A percentile compares a stretch with the other conserved stretches of the same genome.
Evolutionary conservation across 2,888 invertebrate genomes (phyloP).

Genomic region (Pachymerium ferrugineum): DNA sequence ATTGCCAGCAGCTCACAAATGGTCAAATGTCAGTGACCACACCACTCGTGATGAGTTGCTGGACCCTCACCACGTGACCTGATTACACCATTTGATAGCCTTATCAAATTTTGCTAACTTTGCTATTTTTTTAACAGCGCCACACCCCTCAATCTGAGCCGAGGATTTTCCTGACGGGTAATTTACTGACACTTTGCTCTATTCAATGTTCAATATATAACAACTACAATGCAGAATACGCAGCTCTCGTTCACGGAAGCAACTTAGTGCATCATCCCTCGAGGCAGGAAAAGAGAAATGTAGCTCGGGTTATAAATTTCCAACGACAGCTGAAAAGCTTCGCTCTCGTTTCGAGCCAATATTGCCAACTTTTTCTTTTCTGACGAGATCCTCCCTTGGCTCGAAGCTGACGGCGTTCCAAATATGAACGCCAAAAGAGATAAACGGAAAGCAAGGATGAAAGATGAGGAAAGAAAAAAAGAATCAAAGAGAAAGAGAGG

Average conservation of each 20-base stretch:
- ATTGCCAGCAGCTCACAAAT: slow-evolving; percentile 25
- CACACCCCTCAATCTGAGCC: too few species aligned
- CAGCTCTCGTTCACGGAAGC: not conserved
- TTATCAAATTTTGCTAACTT: slow-evolving; percentile 16
- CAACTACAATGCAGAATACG: not conserved
- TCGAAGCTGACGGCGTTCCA: slow-evolving; percentile 16
- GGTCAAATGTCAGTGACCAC: slow-evolving; percentile 27
- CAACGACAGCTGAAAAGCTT: slow-evolving; percentile 27
- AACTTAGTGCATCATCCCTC: slow-evolving; percentile 1
- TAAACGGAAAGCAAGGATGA: slow-evolving; percentile 25
- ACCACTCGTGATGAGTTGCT: slow-evolving; percentile 22
- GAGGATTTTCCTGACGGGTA: not conserved
- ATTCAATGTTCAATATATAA: not conserved
- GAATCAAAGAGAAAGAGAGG: not conserved
- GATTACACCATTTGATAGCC: slow-evolving; percentile 11
- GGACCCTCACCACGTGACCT: slow-evolving; percentile 25
- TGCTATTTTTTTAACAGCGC: too few species aligned
- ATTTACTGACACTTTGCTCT: not conserved
- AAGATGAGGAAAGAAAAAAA: slow-evolving; percentile 10
- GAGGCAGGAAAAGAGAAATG: slow-evolving; percentile 7
- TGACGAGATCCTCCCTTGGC: slow-evolving; percentile 19
- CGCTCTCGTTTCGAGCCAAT: slow-evolving; percentile 6
- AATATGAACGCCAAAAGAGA: slow-evolving; percentile 19
- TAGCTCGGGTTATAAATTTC: slow-evolving; percentile 3
- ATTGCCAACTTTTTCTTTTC: slow-evolving; percentile 6